Evolutionary conservation across 2,797 vertebrate species (phyloP), one percentile per base, ranked within the genome.

Genomic region (Agapornis canus): DNA sequence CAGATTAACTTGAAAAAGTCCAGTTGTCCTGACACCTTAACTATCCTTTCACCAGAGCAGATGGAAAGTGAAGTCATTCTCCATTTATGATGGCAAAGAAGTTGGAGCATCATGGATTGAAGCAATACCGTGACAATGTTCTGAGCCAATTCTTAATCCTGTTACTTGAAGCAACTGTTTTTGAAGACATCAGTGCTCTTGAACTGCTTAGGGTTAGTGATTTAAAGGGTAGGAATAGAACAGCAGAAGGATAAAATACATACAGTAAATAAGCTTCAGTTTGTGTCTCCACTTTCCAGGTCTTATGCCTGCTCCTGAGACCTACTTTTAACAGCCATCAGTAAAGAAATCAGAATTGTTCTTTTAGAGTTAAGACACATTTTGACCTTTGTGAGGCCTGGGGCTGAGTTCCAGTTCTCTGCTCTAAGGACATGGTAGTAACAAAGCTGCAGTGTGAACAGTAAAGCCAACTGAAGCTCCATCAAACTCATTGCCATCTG

Each of bases 261-360:
- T 14, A n/a, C 16, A 23, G 32, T 31, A 32, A 45, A 70, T 4
- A 37, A 0, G 2, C 29, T 37, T 4, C 16, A 25, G 0, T 63
- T 66, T 56, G 12, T 5, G 9, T 19, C 29, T 52, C 9, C 2
- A 6, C 27, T 70, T 82, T 25, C n/a, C 61, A 52, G 5, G 16
- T 56, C 32, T 45, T 42, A 22, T 1, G 13, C 20, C 2, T 60
- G 25, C 5, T 47, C 56, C 26, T 25, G 7, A 21, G 35, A 79
- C n/a, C 29, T 61, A 32, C 1, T 65, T 59, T 47, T 16, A 68
- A 37, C 15, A 64, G 60, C 15, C 10, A 59, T 7, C 15, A 49
- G 5, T 16, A 43, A 39, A 39, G 45, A 69, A 57, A 49, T 6
- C 8, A 37, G 20, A 85, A 64, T 16, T 65, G 32, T 32, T 23